These are phyloP conservation scores for Tinamus major DNA, from an alignment of 2,797 vertebrate species.

Conservation along the genomic window DNA sequence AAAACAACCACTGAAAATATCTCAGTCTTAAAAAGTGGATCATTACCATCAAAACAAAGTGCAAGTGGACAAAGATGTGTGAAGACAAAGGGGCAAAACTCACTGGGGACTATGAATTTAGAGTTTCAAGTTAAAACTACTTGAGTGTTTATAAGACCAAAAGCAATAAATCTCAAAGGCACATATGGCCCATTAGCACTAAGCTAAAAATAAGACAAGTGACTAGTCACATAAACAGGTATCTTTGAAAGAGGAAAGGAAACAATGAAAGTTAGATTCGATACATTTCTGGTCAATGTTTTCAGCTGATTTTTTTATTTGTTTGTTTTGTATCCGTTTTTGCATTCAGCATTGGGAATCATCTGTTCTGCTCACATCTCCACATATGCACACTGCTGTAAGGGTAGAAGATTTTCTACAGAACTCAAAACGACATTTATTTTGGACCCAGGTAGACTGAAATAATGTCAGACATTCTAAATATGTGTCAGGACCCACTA, in stretches of 20 bases:
- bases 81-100: neutral
- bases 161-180: neutral
- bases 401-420: neutral
- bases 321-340: neutral
- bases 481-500: neutral
- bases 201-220: slow-evolving; percentile 10
- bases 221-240: neutral
- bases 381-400: neutral
- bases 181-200: neutral
- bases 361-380: neutral
- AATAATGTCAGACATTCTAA: neutral
- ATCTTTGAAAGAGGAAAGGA: neutral
- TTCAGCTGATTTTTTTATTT: neutral
- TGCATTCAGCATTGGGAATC: neutral
- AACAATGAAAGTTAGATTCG: neutral
- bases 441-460: neutral
- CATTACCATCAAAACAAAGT: neutral
- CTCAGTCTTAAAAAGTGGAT: neutral
- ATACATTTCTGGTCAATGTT: neutral
- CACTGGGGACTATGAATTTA: neutral
- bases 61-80: neutral
- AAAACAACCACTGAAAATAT: neutral
- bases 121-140: neutral
- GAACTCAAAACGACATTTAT: neutral
- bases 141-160: neutral